Evolutionary conservation across 2,797 vertebrate species (phyloP), one percentile per base, ranked within the genome.

Genomic region (Phrynocephalus vlangalii): DNA sequence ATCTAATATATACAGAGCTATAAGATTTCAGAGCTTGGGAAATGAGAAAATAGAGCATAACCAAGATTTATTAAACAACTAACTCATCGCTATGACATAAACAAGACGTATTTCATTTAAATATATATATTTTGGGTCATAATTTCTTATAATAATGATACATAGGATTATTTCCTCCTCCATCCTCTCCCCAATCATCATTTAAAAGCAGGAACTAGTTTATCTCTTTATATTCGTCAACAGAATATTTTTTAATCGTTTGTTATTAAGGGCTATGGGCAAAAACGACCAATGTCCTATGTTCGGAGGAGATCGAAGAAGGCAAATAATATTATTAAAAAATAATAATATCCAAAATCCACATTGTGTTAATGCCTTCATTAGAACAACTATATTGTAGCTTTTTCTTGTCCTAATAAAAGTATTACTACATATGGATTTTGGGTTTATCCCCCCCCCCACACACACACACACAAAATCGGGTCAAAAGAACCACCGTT

Each of bases 1-100:
- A 93, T 86, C 94, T 92, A 94, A 92, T 95, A 94, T 95, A 94
- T 94, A 96, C 95, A 92, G 92, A 96, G 91, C 89, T 91, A 87
- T 82, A 93, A 93, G 91, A 90, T 95, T 93, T 93, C 92, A 91
- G 88, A 92, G 92, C 86, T 93, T 94, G 89, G 92, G 93, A 94
- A 94, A 90, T 91, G 95, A 94, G 91, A 94, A 95, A 94, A 95
- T 86, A 92, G 92, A 93, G 91, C 91, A 95, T 89, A 88, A 94
- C 91, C 89, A 89, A 90, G 91, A 94, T 95, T 95, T 92, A 93
- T 95, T 92, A 94, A 94, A 94, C 88, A 93, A 94, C 91, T 92
- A 90, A 93, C 89, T 86, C 88, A 81, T 91, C 94, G 88, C 88
- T 44, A 60, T 94, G 95, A 92, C 92, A 72, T 91, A 86, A 79